phyloP scores from a whole-genome alignment of 2,113 vertebrate genomes.

The Podocnemis expansa region DNA sequence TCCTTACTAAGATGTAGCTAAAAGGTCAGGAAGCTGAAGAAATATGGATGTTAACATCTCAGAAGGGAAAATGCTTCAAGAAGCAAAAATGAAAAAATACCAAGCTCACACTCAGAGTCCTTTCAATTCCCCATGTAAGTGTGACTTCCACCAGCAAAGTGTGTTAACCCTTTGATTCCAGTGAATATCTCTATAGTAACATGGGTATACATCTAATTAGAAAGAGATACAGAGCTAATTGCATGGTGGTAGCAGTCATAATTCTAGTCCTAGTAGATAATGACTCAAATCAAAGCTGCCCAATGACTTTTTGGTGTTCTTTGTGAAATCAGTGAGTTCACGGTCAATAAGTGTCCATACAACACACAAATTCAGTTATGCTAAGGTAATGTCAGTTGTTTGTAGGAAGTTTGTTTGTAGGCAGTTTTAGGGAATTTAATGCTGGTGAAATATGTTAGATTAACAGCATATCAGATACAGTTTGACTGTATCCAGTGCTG shows the following conservation, averaged over 20 bases:
- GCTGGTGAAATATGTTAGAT: not conserved
- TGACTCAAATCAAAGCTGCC: not conserved
- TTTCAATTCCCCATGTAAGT: not conserved
- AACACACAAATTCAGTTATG: not conserved
- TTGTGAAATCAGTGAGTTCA: not conserved
- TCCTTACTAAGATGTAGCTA: not conserved
- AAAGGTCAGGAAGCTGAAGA: conserved; percentile 23
- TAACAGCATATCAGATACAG: no score
- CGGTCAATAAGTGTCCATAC: not conserved
- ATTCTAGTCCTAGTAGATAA: not conserved
- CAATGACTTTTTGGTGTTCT: not conserved
- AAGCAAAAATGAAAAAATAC: not conserved
- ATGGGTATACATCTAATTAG: not conserved
- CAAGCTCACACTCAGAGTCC: not conserved
- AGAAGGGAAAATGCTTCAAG: not conserved
- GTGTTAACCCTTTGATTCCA: not conserved
- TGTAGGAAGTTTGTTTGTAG: not conserved
- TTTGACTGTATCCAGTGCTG: not conserved
- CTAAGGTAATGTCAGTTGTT: not conserved
- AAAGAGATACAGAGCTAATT: not conserved
- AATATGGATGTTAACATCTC: not conserved
- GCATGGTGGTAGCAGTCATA: not conserved
- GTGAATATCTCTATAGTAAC: not conserved
- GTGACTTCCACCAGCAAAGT: not conserved
- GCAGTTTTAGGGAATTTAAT: not conserved